These are phyloP conservation scores for Ephestia elutella DNA, from an alignment of 1,140 invertebrate genomes.

Conservation along the genomic window DNA sequence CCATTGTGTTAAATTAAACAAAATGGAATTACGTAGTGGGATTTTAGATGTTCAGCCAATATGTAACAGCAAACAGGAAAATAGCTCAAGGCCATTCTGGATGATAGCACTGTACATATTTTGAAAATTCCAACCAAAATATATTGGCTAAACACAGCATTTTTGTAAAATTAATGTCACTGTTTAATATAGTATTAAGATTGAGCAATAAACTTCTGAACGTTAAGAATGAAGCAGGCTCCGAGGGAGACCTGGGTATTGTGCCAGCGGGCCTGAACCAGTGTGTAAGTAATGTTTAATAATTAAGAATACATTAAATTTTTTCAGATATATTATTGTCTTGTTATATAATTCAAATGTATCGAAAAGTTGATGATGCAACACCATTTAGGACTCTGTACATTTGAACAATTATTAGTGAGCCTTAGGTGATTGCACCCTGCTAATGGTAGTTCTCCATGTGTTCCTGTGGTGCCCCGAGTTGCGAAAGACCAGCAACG, in stretches of 20 bases:
- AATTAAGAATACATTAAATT: constrained; percentile 71
- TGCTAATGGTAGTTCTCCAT: constrained; percentile 45
- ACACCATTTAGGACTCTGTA: constrained; percentile 54
- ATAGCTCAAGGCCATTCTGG: not conserved
- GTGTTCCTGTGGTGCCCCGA: constrained; percentile 22
- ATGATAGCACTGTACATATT: not conserved
- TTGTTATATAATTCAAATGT: constrained; percentile 73
- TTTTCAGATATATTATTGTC: constrained; percentile 73
- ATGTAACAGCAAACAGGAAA: not conserved
- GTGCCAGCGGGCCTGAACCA: constrained; percentile 63
- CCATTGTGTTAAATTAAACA: too few relatives aligned
- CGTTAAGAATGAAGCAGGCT: constrained; percentile 44
- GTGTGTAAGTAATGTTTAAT: constrained; percentile 70
- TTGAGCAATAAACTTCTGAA: constrained; percentile 50
- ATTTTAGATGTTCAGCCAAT: not conserved
- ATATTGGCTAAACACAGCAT: constrained; percentile 32
- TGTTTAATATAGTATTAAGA: constrained; percentile 1
- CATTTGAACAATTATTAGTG: constrained; percentile 60
- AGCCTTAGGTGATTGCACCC: constrained; percentile 61
- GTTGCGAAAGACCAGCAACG: constrained; percentile 18
- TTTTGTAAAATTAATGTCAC: constrained; percentile 4
- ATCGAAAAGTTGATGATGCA: constrained; percentile 56
- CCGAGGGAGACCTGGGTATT: constrained; percentile 34
- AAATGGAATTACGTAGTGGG: not conserved
- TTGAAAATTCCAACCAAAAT: not conserved